phyloP scores from a whole-genome alignment of 2,888 invertebrate species.

The Pollenia amentaria region DNA sequence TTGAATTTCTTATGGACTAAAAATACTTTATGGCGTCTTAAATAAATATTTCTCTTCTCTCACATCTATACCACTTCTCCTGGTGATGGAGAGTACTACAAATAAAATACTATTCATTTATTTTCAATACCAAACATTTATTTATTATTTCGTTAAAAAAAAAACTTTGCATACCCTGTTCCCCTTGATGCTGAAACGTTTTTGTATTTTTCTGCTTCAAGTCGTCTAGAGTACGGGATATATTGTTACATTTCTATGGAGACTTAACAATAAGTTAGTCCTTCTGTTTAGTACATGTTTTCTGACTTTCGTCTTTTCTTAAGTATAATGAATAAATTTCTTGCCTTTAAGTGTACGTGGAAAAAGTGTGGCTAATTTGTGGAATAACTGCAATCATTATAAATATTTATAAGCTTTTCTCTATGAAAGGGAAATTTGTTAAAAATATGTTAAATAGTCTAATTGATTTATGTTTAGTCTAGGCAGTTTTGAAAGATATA shows the following conservation, averaged over 20 bases:
- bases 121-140: slow-evolving; percentile 60
- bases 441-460: no score
- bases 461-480: no score
- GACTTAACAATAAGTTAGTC: slow-evolving; percentile 39
- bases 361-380: slow-evolving; percentile 1
- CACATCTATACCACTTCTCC: no score
- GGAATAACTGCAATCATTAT: no score
- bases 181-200: slow-evolving; percentile 9
- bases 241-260: slow-evolving; percentile 48
- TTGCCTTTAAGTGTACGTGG: not conserved
- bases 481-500: no score
- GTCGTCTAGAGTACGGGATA: not conserved
- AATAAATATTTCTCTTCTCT: no score
- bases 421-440: no score
- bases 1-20: no score
- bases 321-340: slow-evolving; percentile 54
- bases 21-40: no score
- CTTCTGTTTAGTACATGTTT: not conserved
- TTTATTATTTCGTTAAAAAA: not conserved
- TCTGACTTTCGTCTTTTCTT: slow-evolving; percentile 35
- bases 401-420: no score
- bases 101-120: slow-evolving; percentile 27
- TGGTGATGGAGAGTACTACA: not conserved
- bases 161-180: slow-evolving; percentile 53
- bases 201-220: not conserved